Evolutionary conservation across 2,888 invertebrate genomes (phyloP), one percentile per base, ranked within the genome.

Genomic region (Macaria notata): DNA sequence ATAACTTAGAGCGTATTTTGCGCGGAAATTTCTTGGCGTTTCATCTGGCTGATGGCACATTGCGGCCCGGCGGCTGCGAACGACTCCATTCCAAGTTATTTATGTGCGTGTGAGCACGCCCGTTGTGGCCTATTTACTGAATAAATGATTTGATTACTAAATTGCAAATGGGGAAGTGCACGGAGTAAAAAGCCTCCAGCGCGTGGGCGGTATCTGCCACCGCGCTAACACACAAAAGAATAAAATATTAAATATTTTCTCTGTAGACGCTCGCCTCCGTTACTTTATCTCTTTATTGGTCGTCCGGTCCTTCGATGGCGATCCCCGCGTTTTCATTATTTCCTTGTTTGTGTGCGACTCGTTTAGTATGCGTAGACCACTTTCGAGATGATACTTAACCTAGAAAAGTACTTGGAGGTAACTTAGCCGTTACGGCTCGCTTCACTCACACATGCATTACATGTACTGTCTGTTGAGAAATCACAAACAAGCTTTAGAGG

Each of bases 371-470:
- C 78, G 75, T 68, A 69, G 70, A 69, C 73, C 69, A 75, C 80
- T 82, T 81, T 83, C 76, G 63, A 79, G 78, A 75, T 76, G 76
- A 75, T 70, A 72, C 76, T 77, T 79, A 80, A 78, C 79, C 81
- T 79, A 79, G 75, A 77, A 77, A 77, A 71, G 66, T 66, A 64
- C 63, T 49, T 36, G 5, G 33, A 36, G 9, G 41, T 61, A 62
- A 50, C 65, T 68, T 56, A 55, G 57, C 66, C 63, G 69, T 63
- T 68, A 68, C 66, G 68, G 64, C 52, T 57, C 48, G 61, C 59
- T 46, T 57, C 46, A 62, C 63, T 45, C 71, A 65, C 64, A 56
- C 64, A 54, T 38, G 38, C 50, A 58, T 47, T 42, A 46, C 49
- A 52, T 39, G 33, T 36, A 19, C 19, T 36, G 33, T 7, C 19